Evolutionary conservation across 2,888 invertebrate genomes (phyloP), one percentile per base, ranked within the genome.

Genomic region (Pseudanteris insignis): DNA sequence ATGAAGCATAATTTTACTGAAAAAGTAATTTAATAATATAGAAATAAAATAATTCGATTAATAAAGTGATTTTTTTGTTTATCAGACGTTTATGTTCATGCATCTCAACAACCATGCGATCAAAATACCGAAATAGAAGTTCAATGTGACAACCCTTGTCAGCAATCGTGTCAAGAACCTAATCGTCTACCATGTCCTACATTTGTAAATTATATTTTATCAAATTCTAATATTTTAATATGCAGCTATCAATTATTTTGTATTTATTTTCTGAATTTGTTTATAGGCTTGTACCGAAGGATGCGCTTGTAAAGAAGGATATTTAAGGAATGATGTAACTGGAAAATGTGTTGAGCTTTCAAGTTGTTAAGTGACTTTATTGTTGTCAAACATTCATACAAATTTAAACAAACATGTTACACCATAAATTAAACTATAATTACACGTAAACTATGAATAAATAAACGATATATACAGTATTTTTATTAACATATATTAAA

Each of bases 221-320:
- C n/a, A n/a, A n/a, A n/a, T n/a, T n/a, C n/a, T n/a, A n/a, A n/a
- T n/a, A n/a, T n/a, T 21, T 21, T 21, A 21, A 3, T 5, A 21
- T 3, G 3, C 21, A 5, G 21, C 21, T 21, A 21, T 21, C 21
- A 21, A 21, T 21, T 5, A 21, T 7, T 21, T 21, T 21, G 21
- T 21, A 21, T 5, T 32, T 8, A 40, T 46, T 24, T 29, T n/a
- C n/a, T n/a, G n/a, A n/a, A n/a, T n/a, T n/a, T n/a, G n/a, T n/a
- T n/a, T n/a, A n/a, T n/a, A 59, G 59, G 30, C 24, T 7, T 59
- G 59, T 34, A n/a, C 26, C 1, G 28, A 2, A 14, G 59, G 44
- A 8, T 59, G 59, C 32, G 40, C 40, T 9, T 60, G 60, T 13
- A 36, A 24, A 33, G 6, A 21, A 10, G 51, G 36, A 33, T 50